Conservation (phyloP, 2,888 invertebrate genomes). For the Nomada lathburiana region DNA sequence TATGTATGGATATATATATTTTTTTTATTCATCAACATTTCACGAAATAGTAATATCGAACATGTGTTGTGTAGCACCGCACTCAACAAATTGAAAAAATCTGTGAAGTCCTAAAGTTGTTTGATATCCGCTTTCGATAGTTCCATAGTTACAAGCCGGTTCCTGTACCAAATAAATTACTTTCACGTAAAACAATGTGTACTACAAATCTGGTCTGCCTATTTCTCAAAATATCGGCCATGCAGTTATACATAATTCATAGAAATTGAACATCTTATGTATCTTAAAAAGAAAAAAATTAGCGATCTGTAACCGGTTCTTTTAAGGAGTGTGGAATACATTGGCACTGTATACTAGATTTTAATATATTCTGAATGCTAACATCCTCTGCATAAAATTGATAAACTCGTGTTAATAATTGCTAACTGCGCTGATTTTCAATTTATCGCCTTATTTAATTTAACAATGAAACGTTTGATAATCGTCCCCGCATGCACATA, state of each 20-base stretch:
- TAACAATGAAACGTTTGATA: slow-evolving; percentile 35
- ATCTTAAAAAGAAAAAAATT: slow-evolving; percentile 2
- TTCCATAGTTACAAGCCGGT: slow-evolving; percentile 31
- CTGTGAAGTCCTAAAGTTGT: slow-evolving; percentile 3
- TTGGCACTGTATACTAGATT: slow-evolving; percentile 62
- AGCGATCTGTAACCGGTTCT: neutral
- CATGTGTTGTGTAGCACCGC: slow-evolving; percentile 25
- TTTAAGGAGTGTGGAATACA: slow-evolving; percentile 19
- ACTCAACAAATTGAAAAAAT: slow-evolving; percentile 20
- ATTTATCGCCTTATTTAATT: slow-evolving; percentile 21
- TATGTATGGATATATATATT: slow-evolving; percentile 16
- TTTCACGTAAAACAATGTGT: neutral
- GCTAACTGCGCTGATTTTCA: slow-evolving; percentile 14
- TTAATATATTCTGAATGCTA: slow-evolving; percentile 39
- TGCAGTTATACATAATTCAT: neutral
- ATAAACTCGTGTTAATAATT: slow-evolving; percentile 20
- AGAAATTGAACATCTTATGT: slow-evolving; percentile 2
- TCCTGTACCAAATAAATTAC: slow-evolving; percentile 29
- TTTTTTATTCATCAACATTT: slow-evolving; percentile 38
- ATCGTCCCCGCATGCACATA: slow-evolving; percentile 40
- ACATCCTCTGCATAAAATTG: slow-evolving; percentile 4
- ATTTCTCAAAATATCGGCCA: neutral
- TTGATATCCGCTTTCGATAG: slow-evolving; percentile 17
- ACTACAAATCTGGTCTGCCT: slow-evolving; percentile 3
- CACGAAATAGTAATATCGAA: slow-evolving; percentile 33